phyloP scores from a whole-genome alignment of 2,113 vertebrate genomes.

The Montifringilla adamsi region DNA sequence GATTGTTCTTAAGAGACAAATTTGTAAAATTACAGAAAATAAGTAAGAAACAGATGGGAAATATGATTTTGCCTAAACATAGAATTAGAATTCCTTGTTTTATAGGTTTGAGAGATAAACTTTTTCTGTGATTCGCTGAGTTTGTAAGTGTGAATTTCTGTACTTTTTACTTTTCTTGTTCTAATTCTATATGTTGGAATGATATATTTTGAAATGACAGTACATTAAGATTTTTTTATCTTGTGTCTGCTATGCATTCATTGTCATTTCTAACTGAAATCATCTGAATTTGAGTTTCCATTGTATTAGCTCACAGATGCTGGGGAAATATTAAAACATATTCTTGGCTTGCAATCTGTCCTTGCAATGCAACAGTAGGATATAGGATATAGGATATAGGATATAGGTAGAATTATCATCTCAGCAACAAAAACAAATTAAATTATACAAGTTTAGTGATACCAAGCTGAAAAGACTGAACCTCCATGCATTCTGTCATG shows the following conservation, averaged over 20 bases:
- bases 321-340: not conserved
- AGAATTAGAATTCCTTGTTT: not conserved
- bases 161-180: not conserved
- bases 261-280: not conserved
- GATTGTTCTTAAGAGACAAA: not conserved
- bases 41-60: slow-evolving; percentile 3
- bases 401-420: not conserved
- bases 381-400: not conserved
- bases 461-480: not conserved
- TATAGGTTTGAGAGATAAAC: not conserved
- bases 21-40: not conserved
- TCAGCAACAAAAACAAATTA: not conserved
- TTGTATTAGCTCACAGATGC: not conserved
- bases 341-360: not conserved
- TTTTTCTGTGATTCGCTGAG: not conserved
- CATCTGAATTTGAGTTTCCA: not conserved
- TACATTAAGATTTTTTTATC: not conserved
- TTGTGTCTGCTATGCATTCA: not conserved
- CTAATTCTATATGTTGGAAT: not conserved
- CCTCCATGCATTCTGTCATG: not conserved
- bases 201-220: not conserved
- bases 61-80: not conserved
- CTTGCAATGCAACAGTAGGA: not conserved
- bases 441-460: not conserved
- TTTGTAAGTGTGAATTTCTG: slow-evolving; percentile 4